A percentile compares a stretch with the other conserved stretches of the same genome.
Conservation (phyloP, 2,888 invertebrate genomes). For the Cylindroiulus punctatus region DNA sequence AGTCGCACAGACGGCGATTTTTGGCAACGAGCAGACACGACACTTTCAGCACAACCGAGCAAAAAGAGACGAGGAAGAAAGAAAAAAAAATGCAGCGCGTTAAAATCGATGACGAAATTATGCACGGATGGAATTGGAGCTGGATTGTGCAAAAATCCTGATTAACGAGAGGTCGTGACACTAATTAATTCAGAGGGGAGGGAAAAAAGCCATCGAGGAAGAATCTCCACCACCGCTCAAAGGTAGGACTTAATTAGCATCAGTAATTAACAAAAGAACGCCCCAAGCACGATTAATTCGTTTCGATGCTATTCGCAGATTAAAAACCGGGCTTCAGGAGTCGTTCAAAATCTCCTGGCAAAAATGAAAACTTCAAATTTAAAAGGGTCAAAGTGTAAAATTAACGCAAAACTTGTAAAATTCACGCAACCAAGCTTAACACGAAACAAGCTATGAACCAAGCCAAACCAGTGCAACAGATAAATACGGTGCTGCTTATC, state of each 20-base stretch:
- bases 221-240: background rate
- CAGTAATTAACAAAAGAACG: background rate
- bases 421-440: no score
- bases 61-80: no score
- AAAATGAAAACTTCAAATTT: no score
- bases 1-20: background rate
- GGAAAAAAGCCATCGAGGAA: background rate
- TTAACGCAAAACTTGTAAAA: no score
- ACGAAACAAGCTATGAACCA: no score
- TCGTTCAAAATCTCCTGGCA: no score
- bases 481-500: no score
- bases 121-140: background rate
- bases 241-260: slow-evolving; percentile 32
- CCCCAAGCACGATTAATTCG: background rate
- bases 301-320: background rate
- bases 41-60: no score
- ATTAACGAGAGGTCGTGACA: slow-evolving; percentile 11
- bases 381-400: no score
- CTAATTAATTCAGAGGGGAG: slow-evolving; percentile 7
- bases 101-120: background rate
- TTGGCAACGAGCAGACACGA: background rate
- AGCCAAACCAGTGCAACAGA: no score
- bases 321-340: background rate
- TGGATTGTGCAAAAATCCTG: slow-evolving; percentile 14
- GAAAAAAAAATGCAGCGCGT: background rate